phyloP scores from a whole-genome alignment of 1,140 invertebrate species.

The Papilio glaucus region DNA sequence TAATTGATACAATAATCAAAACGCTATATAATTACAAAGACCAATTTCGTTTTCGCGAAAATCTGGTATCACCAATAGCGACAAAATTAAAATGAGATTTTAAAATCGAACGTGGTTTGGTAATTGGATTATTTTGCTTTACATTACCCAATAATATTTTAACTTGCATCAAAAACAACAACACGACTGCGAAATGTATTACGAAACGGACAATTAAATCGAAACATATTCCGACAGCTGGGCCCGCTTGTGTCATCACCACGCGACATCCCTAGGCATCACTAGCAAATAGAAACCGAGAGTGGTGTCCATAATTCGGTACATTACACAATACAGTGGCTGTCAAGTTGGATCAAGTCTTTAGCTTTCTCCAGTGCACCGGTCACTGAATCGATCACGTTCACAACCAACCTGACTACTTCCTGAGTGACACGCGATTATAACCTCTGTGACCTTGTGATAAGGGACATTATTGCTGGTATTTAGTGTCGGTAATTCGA shows the following conservation, averaged over 20 bases:
- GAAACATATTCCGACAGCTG: not conserved
- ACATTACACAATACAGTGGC: constrained; percentile 55
- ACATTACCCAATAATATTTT: not conserved
- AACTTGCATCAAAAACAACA: not conserved
- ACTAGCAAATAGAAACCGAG: constrained; percentile 54
- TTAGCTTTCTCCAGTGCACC: constrained; percentile 52
- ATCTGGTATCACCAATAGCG: too few relatives aligned
- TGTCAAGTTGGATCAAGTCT: constrained; percentile 49
- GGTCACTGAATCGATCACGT: constrained; percentile 1
- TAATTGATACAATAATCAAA: too few relatives aligned
- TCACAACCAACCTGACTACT: not conserved
- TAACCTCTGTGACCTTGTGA: constrained; percentile 39
- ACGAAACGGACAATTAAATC: constrained; percentile 16
- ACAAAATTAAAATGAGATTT: too few relatives aligned
- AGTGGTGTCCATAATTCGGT: constrained; percentile 54
- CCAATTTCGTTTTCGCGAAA: too few relatives aligned
- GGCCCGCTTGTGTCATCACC: constrained; percentile 4
- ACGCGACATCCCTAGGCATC: constrained; percentile 8
- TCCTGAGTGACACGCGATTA: constrained; percentile 39
- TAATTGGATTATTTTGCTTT: not conserved
- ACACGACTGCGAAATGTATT: constrained; percentile 1
- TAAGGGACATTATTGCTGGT: constrained; percentile 35
- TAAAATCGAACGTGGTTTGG: too few relatives aligned
- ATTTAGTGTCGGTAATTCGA: constrained; percentile 47
- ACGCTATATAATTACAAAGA: too few relatives aligned